Conservation (phyloP, 2,113 vertebrate species). For the Podarcis cretensis region DNA sequence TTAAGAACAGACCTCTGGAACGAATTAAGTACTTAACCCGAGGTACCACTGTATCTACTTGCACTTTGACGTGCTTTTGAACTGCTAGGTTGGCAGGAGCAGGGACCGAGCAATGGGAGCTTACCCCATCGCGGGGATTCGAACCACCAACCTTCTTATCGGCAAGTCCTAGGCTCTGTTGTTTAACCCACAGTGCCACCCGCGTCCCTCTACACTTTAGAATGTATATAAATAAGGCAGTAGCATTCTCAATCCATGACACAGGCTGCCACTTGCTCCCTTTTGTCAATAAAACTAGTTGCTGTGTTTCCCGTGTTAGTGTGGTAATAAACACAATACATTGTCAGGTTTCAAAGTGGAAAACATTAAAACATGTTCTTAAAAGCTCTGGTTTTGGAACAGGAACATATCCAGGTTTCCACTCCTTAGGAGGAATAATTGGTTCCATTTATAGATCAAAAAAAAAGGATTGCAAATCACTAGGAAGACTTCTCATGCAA, state of each 20-base stretch:
- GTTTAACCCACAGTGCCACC: too few species aligned
- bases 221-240: neutral
- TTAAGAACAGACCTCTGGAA: too few species aligned
- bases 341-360: slow-evolving; percentile 32
- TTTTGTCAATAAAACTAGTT: slow-evolving; percentile 7
- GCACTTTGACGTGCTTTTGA: too few species aligned
- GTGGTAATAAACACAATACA: slow-evolving; percentile 33
- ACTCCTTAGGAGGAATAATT: slow-evolving; percentile 29
- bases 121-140: too few species aligned
- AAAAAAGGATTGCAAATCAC: slow-evolving; percentile 8
- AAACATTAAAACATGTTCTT: slow-evolving; percentile 22
- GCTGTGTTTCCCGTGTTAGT: slow-evolving; percentile 25
- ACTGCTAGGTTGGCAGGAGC: too few species aligned
- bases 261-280: slow-evolving; percentile 9
- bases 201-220: neutral
- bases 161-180: too few species aligned
- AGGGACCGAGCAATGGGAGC: too few species aligned
- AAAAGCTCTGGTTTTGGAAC: slow-evolving; percentile 48
- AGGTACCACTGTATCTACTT: too few species aligned
- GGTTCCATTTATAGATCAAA: slow-evolving; percentile 53
- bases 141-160: too few species aligned
- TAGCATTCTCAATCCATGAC: neutral
- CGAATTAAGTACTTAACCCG: too few species aligned
- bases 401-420: slow-evolving; percentile 37
- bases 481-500: slow-evolving; percentile 2